Evolutionary conservation across 2,888 invertebrate species (phyloP).

Genomic region (Thereva unica): DNA sequence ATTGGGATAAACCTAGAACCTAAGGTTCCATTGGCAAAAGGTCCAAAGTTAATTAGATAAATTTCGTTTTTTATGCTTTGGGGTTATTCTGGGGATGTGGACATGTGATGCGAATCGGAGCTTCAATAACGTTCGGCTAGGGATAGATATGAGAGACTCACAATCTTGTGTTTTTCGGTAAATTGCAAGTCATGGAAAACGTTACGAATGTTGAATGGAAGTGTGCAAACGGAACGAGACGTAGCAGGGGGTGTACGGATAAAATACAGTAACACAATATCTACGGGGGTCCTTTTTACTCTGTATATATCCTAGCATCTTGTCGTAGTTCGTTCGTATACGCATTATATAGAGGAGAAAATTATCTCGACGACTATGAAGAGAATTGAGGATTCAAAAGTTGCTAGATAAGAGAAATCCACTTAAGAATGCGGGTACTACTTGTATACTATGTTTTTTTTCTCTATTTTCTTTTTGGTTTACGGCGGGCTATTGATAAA

Average conservation of each 20-base stretch:
- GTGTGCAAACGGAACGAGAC: slow-evolving; percentile 1
- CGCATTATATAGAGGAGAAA: background rate
- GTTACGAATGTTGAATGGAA: background rate
- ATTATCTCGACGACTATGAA: slow-evolving; percentile 21
- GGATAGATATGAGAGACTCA: slow-evolving; percentile 19
- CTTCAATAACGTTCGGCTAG: slow-evolving; percentile 16
- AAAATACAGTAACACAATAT: no score
- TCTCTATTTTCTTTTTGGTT: no score
- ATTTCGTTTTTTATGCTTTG: slow-evolving; percentile 28
- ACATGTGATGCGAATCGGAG: background rate
- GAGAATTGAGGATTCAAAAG: slow-evolving; percentile 13
- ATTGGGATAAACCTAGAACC: slow-evolving; percentile 16
- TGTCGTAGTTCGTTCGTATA: background rate
- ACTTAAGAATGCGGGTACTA: background rate
- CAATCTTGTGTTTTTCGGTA: slow-evolving; percentile 4
- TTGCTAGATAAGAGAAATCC: slow-evolving; percentile 11
- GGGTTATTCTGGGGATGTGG: slow-evolving; percentile 1
- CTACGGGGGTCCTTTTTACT: no score
- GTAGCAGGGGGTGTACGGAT: no score
- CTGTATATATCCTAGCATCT: no score
- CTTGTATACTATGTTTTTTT: no score
- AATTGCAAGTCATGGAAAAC: slow-evolving; percentile 25
- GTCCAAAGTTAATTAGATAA: slow-evolving; percentile 33
- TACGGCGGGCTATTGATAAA: no score
- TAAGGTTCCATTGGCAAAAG: slow-evolving; percentile 17